Evolutionary conservation across 2,797 vertebrate genomes (phyloP).

Genomic region (Halcyon leucocephala): DNA sequence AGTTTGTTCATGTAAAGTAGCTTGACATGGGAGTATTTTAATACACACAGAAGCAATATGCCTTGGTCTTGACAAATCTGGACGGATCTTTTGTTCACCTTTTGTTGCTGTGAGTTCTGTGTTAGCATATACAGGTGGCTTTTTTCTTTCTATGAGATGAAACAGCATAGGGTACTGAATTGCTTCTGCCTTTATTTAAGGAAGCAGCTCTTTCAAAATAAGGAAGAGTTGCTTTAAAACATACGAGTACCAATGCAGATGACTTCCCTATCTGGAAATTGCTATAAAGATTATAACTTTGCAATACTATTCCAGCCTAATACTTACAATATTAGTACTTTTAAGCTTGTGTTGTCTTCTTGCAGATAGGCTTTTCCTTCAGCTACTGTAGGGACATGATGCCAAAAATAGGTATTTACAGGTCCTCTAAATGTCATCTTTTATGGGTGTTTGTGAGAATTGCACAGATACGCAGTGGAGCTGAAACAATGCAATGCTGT

Average conservation of each 20-base stretch:
- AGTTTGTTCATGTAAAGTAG: background rate
- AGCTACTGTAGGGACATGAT: background rate
- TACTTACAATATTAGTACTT: background rate
- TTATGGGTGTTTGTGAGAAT: background rate
- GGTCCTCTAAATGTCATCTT: background rate
- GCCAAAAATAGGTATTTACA: background rate
- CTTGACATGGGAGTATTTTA: background rate
- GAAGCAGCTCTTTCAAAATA: background rate
- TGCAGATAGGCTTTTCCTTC: background rate
- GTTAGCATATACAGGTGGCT: constrained; percentile 19
- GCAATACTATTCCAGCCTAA: background rate
- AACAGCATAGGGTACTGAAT: background rate
- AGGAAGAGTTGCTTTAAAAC: background rate
- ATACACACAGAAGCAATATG: background rate
- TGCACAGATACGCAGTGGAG: background rate
- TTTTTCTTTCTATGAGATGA: background rate
- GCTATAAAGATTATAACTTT: background rate
- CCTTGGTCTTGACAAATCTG: constrained; percentile 22
- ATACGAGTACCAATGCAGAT: background rate
- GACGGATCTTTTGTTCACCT: constrained; percentile 43
- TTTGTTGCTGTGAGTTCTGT: constrained; percentile 1
- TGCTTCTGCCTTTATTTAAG: background rate
- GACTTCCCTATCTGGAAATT: background rate
- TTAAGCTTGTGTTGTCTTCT: background rate
- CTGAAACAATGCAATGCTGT: background rate